phyloP scores from a whole-genome alignment of 2,797 vertebrate species.

The Bradypodion pumilum region DNA sequence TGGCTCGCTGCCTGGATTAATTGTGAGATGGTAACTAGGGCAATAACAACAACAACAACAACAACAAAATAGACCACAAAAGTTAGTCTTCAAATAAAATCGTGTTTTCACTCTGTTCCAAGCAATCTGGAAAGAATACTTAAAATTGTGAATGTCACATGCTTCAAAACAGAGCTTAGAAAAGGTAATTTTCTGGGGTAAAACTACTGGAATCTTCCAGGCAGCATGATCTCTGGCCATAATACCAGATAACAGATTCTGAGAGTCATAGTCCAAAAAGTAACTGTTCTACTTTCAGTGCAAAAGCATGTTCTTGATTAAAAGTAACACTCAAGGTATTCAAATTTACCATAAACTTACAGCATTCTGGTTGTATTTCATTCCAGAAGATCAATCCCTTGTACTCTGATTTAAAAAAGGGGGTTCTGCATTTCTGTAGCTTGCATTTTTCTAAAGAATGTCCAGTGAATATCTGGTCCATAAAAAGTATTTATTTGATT shows the following conservation, averaged over 20 bases:
- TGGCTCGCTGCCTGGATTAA: neutral
- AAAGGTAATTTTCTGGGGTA: neutral
- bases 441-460: neutral
- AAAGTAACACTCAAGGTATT: neutral
- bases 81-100: neutral
- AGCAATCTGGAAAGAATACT: neutral
- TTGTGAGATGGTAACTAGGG: neutral
- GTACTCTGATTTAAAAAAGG: neutral
- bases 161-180: neutral
- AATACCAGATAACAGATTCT: neutral
- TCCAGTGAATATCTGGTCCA: neutral
- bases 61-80: neutral
- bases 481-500: conserved; percentile 14
- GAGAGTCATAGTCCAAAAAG: neutral
- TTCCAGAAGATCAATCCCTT: neutral
- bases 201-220: neutral
- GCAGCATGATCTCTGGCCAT: neutral
- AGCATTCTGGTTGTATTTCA: neutral
- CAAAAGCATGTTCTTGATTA: neutral
- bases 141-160: neutral
- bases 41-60: neutral
- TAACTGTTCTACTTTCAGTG: neutral
- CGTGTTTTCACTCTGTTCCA: neutral
- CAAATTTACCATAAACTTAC: neutral
- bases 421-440: neutral